Evolutionary conservation across 2,113 vertebrate genomes (phyloP).

Genomic region (Syngnathoides biaculeatus): DNA sequence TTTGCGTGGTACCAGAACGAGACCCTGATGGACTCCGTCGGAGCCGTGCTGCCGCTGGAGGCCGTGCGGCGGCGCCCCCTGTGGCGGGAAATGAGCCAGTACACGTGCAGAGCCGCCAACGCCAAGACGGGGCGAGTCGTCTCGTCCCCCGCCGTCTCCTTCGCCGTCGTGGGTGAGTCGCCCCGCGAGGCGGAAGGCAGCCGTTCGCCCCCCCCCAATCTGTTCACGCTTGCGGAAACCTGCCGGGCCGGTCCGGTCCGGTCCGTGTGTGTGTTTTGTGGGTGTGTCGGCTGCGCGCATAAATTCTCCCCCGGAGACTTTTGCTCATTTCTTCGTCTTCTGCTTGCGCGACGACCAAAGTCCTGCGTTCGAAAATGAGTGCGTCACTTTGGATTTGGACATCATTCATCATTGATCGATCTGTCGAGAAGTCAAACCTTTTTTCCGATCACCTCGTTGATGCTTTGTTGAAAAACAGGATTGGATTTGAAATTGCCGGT

Average conservation of each 20-base stretch:
- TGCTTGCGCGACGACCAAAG: no score
- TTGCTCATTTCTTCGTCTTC: background rate
- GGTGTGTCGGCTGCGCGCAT: no score
- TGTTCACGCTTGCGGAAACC: background rate
- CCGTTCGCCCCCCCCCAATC: no score
- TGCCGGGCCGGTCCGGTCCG: background rate
- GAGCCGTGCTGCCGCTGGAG: constrained; percentile 18
- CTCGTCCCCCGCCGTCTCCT: background rate
- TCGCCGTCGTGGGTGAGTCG: constrained; percentile 60
- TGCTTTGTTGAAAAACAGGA: no score
- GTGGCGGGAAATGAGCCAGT: background rate
- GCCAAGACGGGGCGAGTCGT: constrained; percentile 37
- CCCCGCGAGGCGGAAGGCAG: no score
- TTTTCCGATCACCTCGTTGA: no score
- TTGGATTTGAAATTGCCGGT: no score
- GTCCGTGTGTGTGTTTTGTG: background rate
- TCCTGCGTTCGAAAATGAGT: no score
- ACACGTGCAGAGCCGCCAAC: constrained; percentile 60
- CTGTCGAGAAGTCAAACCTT: no score
- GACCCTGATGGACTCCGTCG: accelerated
- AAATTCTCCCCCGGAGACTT: no score
- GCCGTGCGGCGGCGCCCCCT: background rate
- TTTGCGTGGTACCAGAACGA: constrained; percentile 47
- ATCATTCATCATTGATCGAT: no score
- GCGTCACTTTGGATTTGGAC: no score